Conservation (phyloP, 2,797 vertebrate species). For the Ptychobarbus kaznakovi region DNA sequence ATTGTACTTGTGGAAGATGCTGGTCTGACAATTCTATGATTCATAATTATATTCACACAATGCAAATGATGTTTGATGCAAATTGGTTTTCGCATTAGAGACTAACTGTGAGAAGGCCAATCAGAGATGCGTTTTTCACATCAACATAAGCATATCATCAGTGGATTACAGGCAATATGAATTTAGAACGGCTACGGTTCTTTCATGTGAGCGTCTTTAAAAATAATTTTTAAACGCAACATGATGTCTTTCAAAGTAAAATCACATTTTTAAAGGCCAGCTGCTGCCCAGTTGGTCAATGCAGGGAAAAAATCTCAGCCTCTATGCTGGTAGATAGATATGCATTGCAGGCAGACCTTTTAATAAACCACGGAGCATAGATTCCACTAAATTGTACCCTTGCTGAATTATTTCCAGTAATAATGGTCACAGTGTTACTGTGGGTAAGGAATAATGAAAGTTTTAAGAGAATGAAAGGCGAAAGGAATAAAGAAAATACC, state of each 20-base stretch:
- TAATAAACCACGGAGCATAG: slow-evolving; percentile 61
- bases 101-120: slow-evolving; percentile 44
- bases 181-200: neutral
- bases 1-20: slow-evolving; percentile 39
- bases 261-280: slow-evolving; percentile 27
- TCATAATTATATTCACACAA: slow-evolving; percentile 47
- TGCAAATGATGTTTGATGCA: slow-evolving; percentile 53
- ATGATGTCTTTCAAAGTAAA: slow-evolving; percentile 22
- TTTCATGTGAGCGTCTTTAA: slow-evolving; percentile 7
- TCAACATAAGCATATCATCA: slow-evolving; percentile 44
- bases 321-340: neutral
- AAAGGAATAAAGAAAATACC: slow-evolving; percentile 15
- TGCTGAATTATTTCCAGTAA: slow-evolving; percentile 69
- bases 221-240: neutral
- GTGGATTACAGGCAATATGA: slow-evolving; percentile 30
- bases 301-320: neutral
- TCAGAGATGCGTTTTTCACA: slow-evolving; percentile 50
- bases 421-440: slow-evolving; percentile 62
- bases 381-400: slow-evolving; percentile 58
- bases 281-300: neutral
- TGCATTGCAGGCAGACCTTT: slow-evolving; percentile 51
- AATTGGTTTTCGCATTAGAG: slow-evolving; percentile 48
- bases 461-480: slow-evolving; percentile 59
- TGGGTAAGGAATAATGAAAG: slow-evolving; percentile 68
- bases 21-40: slow-evolving; percentile 42